Conservation (phyloP, 1,140 invertebrate genomes). For the Zaprionus tsacasi region DNA sequence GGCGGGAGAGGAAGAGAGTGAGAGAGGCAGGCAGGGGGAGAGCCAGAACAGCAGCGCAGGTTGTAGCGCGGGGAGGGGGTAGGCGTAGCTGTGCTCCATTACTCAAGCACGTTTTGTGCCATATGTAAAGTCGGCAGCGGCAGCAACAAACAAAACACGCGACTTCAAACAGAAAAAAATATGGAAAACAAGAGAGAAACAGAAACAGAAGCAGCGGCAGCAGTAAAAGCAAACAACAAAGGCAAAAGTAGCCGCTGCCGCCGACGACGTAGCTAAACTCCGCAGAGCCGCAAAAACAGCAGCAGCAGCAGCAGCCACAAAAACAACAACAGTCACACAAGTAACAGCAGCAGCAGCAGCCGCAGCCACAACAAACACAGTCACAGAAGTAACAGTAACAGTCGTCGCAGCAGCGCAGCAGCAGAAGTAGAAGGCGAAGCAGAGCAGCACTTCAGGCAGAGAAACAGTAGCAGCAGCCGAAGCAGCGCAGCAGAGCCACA, state of each 20-base stretch:
- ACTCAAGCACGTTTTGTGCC: constrained; percentile 49
- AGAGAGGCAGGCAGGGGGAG: not conserved
- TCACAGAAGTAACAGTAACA: constrained; percentile 54
- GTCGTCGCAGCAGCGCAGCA: constrained; percentile 6
- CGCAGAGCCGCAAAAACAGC: constrained; percentile 35
- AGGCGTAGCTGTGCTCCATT: constrained; percentile 38
- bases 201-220: constrained; percentile 43
- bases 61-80: not conserved
- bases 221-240: constrained; percentile 50
- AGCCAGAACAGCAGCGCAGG: not conserved
- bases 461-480: constrained; percentile 37
- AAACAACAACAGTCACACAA: constrained; percentile 8
- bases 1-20: constrained; percentile 7
- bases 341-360: constrained; percentile 2
- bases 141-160: constrained; percentile 38
- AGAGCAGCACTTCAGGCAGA: constrained; percentile 37
- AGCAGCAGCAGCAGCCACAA: constrained; percentile 26
- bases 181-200: constrained; percentile 17
- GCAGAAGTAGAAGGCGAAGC: too few species aligned
- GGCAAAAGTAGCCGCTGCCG: constrained; percentile 37
- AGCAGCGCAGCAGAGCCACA: constrained; percentile 22
- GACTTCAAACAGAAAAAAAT: constrained; percentile 35
- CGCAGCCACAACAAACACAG: constrained; percentile 37
- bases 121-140: constrained; percentile 47
- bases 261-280: constrained; percentile 23